Percentiles rank a stretch among this genome's conserved stretches.
Conservation (phyloP, 2,888 invertebrate genomes). For the Neuroscelio doddi region DNA sequence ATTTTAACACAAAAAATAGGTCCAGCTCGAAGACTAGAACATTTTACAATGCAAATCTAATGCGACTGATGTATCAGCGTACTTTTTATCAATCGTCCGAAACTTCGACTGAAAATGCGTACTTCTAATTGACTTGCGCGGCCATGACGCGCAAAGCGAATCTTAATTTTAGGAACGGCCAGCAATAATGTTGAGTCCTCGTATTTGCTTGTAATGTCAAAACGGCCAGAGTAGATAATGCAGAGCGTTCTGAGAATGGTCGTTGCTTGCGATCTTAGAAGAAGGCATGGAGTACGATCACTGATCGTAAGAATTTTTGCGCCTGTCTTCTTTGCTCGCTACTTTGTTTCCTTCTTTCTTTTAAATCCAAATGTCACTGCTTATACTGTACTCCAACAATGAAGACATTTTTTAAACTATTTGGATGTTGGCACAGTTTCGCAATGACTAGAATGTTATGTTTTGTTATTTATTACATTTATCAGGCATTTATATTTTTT, state of each 20-base stretch:
- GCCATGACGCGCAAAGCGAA: neutral
- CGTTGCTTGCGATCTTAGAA: neutral
- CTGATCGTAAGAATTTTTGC: slow-evolving; percentile 18
- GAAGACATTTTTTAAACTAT: too few species aligned
- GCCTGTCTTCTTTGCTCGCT: slow-evolving; percentile 1
- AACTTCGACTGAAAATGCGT: neutral
- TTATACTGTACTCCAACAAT: too few species aligned
- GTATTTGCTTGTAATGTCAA: slow-evolving; percentile 1
- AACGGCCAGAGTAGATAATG: neutral
- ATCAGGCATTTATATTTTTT: too few species aligned
- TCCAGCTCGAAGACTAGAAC: too few species aligned
- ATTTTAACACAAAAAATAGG: neutral
- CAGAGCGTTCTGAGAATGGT: neutral
- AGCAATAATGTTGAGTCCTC: neutral
- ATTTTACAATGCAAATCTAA: too few species aligned
- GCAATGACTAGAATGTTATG: too few species aligned
- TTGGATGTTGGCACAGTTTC: too few species aligned
- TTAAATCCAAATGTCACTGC: too few species aligned
- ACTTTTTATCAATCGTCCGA: slow-evolving; percentile 5
- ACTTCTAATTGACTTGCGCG: neutral
- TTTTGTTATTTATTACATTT: too few species aligned
- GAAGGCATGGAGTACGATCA: slow-evolving; percentile 11
- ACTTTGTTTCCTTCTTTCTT: neutral
- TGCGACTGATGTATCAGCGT: too few species aligned
- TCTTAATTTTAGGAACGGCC: neutral